Conservation (phyloP, 2,113 vertebrate species). For the Heteronetta atricapilla region DNA sequence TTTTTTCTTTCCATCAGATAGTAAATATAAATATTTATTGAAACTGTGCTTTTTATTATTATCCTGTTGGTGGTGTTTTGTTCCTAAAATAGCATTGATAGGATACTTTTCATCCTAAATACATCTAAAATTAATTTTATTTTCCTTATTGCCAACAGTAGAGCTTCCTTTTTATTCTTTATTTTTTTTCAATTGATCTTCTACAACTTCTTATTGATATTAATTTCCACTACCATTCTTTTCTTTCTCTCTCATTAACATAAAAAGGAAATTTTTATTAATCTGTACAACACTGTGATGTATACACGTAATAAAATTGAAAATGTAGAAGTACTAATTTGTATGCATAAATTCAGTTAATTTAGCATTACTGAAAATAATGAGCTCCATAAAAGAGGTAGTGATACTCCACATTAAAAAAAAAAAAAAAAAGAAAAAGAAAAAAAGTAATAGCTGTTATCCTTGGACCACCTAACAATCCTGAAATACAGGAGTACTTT, state of each 20-base stretch:
- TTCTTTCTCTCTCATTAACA: slow-evolving; percentile 2
- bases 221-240: not conserved
- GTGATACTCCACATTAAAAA: not conserved
- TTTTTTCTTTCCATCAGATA: not conserved
- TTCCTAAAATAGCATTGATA: not conserved
- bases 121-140: not conserved
- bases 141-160: not conserved
- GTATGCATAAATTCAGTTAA: not conserved
- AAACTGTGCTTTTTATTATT: not conserved
- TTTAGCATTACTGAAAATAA: slow-evolving; percentile 42
- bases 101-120: not conserved
- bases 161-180: slow-evolving; percentile 15
- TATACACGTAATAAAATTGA: slow-evolving; percentile 33
- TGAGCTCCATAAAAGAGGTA: not conserved
- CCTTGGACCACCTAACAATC: not conserved
- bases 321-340: slow-evolving; percentile 34
- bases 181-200: slow-evolving; percentile 17
- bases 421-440: slow-evolving; percentile 31
- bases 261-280: not conserved
- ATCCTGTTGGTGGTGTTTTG: not conserved
- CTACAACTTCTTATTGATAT: slow-evolving; percentile 13
- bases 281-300: not conserved
- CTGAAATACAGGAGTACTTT: not conserved
- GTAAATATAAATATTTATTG: not conserved
- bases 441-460: not conserved